Percentiles rank a stretch among this genome's conserved stretches.
Evolutionary conservation across 2,113 vertebrate genomes (phyloP).

Genomic region (Psephotus haematonotus): DNA sequence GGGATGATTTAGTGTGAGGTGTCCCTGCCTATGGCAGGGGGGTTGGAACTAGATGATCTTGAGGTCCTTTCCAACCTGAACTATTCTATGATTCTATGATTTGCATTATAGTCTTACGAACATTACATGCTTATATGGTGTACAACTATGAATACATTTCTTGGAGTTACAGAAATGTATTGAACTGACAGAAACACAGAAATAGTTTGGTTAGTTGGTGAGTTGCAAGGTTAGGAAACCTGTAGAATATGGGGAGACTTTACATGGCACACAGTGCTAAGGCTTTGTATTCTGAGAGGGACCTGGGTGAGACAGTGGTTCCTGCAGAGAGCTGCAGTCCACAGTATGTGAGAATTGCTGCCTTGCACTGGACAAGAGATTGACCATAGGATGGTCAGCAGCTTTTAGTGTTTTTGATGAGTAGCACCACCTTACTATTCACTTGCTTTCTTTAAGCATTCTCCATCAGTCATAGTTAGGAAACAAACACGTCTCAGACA

Average conservation of each 20-base stretch:
- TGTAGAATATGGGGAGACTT: background rate
- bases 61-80: too few relatives aligned
- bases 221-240: background rate
- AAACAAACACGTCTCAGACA: background rate
- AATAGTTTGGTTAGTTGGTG: background rate
- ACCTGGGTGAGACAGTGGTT: background rate
- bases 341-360: slow-evolving; percentile 16
- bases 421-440: slow-evolving; percentile 13
- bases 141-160: background rate
- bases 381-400: slow-evolving; percentile 18
- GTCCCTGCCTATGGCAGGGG: too few relatives aligned
- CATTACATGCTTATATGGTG: background rate
- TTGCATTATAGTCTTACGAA: background rate
- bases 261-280: background rate
- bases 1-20: too few relatives aligned
- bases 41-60: too few relatives aligned
- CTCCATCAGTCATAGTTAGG: slow-evolving; percentile 1
- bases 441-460: slow-evolving; percentile 3
- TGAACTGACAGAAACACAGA: background rate
- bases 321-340: slow-evolving; percentile 14
- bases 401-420: slow-evolving; percentile 12
- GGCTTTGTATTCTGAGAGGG: background rate
- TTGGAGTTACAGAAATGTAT: background rate
- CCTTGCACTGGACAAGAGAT: slow-evolving; percentile 8
- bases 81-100: background rate